Percentiles rank a stretch among this genome's conserved stretches.
Evolutionary conservation across 2,113 vertebrate species (phyloP).

Genomic region (Leptobrachium ailaonicum): DNA sequence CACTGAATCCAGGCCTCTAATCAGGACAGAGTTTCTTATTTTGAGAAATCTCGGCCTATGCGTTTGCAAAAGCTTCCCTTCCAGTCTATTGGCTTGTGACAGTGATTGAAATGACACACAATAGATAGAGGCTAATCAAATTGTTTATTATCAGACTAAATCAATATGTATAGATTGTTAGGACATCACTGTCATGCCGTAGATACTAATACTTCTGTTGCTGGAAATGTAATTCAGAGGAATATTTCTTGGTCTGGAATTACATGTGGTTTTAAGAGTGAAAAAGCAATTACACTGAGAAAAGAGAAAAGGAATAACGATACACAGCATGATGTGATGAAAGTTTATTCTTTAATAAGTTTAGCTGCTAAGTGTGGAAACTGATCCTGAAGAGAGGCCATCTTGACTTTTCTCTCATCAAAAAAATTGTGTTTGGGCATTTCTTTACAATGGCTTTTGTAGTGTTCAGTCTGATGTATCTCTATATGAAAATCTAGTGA

Average conservation of each 20-base stretch:
- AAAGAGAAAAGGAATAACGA: constrained; percentile 45
- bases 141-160: constrained; percentile 99
- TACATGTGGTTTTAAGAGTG: constrained; percentile 63
- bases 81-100: constrained; percentile 86
- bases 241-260: constrained; percentile 61
- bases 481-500: no score
- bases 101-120: constrained; percentile 99
- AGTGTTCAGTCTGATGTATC: no score
- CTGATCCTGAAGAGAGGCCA: background rate
- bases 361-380: background rate
- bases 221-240: constrained; percentile 67
- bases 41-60: constrained; percentile 78
- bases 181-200: constrained; percentile 92
- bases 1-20: constrained; percentile 96
- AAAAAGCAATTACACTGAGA: constrained; percentile 58
- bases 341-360: constrained; percentile 43
- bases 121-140: constrained; percentile 99
- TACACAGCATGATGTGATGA: constrained; percentile 26
- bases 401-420: no score
- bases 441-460: no score
- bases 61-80: constrained; percentile 72
- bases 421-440: no score
- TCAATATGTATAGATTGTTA: constrained; percentile 99
- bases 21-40: constrained; percentile 97
- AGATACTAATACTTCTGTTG: constrained; percentile 77